Evolutionary conservation across 2,888 invertebrate genomes (phyloP).

Genomic region (Pyralis farinalis): DNA sequence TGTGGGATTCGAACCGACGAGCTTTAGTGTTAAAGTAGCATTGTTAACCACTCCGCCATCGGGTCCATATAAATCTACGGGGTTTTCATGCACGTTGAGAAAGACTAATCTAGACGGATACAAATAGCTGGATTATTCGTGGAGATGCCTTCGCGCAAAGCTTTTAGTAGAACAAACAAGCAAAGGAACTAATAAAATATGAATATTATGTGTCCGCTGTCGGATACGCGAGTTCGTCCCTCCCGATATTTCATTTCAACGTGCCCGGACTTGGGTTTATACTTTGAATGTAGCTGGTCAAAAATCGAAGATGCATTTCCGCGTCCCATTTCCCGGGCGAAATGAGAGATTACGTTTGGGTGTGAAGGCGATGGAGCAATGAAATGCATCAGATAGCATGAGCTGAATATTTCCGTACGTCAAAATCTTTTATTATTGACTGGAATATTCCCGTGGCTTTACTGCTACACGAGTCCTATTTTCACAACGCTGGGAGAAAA

Average conservation of each 20-base stretch:
- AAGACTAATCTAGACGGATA: slow-evolving; percentile 17
- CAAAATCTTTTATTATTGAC: too few relatives aligned
- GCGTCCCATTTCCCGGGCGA: neutral
- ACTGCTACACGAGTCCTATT: too few relatives aligned
- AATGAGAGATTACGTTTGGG: neutral
- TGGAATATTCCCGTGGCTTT: too few relatives aligned
- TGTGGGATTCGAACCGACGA: too few relatives aligned
- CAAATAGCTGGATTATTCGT: slow-evolving; percentile 30
- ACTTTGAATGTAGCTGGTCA: slow-evolving; percentile 32
- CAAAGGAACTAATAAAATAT: slow-evolving; percentile 50
- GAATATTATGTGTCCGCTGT: slow-evolving; percentile 43
- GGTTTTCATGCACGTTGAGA: too few relatives aligned
- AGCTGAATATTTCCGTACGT: too few relatives aligned
- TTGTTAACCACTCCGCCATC: too few relatives aligned
- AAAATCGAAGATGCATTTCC: slow-evolving; percentile 24
- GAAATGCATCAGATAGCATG: too few relatives aligned
- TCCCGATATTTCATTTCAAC: slow-evolving; percentile 54
- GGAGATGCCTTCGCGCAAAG: slow-evolving; percentile 17
- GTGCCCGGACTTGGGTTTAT: slow-evolving; percentile 43
- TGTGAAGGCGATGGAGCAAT: too few relatives aligned
- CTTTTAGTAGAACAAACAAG: slow-evolving; percentile 36
- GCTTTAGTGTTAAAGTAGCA: too few relatives aligned
- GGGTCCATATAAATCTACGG: too few relatives aligned
- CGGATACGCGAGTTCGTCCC: slow-evolving; percentile 40
- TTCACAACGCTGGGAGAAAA: too few relatives aligned